Evolutionary conservation across 2,888 invertebrate species (phyloP).

Genomic region (Lepidocyrtinus sp.): DNA sequence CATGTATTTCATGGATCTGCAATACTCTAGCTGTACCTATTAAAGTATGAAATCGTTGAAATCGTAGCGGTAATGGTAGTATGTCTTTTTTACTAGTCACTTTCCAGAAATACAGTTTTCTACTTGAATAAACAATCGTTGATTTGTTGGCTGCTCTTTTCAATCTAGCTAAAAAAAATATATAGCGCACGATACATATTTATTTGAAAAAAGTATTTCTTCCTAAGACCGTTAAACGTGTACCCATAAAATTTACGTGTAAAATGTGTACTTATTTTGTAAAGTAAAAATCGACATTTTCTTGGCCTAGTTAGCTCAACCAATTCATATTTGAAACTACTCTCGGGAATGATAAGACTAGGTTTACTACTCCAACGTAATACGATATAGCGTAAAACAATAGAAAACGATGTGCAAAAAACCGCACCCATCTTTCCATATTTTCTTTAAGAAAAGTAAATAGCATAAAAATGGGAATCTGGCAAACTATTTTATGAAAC

Average conservation of each 20-base stretch:
- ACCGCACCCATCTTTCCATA: constrained; percentile 51
- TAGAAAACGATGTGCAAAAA: constrained; percentile 43
- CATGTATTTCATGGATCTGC: constrained; percentile 38
- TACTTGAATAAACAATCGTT: constrained; percentile 58
- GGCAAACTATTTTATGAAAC: constrained; percentile 24
- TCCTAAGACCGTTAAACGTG: no score
- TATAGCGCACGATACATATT: no score
- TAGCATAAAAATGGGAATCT: constrained; percentile 43
- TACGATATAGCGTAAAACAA: constrained; percentile 35
- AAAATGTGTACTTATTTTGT: neutral
- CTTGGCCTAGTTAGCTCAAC: neutral
- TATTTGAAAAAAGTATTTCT: no score
- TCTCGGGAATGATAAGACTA: no score
- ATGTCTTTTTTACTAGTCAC: constrained; percentile 42
- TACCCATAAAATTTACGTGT: neutral
- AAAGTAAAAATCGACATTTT: neutral
- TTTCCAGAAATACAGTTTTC: constrained; percentile 51
- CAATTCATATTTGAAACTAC: no score
- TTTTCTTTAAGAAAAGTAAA: constrained; percentile 57
- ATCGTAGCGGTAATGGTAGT: constrained; percentile 29
- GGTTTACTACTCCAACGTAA: no score
- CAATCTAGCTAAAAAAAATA: neutral
- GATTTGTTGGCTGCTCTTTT: constrained; percentile 25
- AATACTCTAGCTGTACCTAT: constrained; percentile 26
- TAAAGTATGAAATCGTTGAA: constrained; percentile 38